These are phyloP conservation scores for Gambusia holbrooki DNA, from an alignment of 2,113 vertebrate genomes.

Conservation along the genomic window DNA sequence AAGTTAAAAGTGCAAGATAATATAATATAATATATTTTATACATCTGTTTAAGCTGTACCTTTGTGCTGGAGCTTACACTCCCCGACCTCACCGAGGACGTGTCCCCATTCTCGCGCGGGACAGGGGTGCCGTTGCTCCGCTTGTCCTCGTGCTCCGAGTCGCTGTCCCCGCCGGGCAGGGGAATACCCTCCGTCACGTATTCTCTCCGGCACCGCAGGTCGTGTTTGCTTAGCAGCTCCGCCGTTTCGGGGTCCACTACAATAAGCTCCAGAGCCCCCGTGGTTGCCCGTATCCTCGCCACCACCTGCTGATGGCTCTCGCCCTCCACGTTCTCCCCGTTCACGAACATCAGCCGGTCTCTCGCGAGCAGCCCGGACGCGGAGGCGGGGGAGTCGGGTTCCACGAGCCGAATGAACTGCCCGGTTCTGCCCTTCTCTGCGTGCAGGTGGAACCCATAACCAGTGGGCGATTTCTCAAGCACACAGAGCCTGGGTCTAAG, in stretches of 20 bases:
- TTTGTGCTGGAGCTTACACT: constrained; percentile 63
- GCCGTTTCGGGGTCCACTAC: constrained; percentile 85
- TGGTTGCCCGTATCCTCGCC: constrained; percentile 83
- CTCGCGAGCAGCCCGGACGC: constrained; percentile 86
- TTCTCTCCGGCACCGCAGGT: constrained; percentile 78
- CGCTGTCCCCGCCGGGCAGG: constrained; percentile 50
- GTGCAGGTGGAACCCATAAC: constrained; percentile 92
- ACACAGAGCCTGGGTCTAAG: constrained; percentile 85
- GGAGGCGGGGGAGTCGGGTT: constrained; percentile 87
- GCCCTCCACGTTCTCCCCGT: constrained; percentile 89
- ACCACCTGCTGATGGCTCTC: constrained; percentile 95
- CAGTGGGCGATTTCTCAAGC: constrained; percentile 83
- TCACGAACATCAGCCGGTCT: constrained; percentile 89
- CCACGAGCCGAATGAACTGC: constrained; percentile 92
- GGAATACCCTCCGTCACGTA: constrained; percentile 78
- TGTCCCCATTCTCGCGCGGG: constrained; percentile 64
- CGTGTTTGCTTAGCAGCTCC: constrained; percentile 79
- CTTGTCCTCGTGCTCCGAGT: constrained; percentile 44
- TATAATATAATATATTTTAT: background rate
- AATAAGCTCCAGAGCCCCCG: constrained; percentile 83
- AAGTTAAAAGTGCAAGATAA: background rate
- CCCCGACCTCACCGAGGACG: constrained; percentile 41
- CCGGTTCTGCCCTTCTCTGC: constrained; percentile 88
- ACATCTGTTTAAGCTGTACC: constrained; percentile 20
- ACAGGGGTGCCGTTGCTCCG: constrained; percentile 55